Evolutionary conservation across 2,888 invertebrate species (phyloP).

Genomic region (Drosophila siamana): DNA sequence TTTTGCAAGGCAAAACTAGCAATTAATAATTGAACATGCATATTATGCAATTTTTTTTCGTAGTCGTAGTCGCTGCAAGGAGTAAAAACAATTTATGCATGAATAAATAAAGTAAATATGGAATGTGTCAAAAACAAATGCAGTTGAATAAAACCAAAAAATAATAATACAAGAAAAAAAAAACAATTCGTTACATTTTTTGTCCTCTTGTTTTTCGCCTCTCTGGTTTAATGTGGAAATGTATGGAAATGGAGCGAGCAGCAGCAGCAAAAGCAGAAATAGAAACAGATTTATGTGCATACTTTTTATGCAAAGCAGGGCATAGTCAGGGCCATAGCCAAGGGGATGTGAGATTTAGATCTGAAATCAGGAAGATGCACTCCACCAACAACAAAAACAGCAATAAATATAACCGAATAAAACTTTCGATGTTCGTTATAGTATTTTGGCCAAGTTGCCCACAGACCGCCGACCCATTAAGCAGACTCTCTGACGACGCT

Average conservation of each 20-base stretch:
- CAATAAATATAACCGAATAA: conserved; percentile 44
- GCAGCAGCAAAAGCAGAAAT: background rate
- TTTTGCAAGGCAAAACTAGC: conserved; percentile 3
- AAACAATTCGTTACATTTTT: conserved; percentile 16
- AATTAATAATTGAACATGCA: conserved; percentile 41
- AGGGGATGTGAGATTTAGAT: background rate
- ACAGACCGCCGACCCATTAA: conserved; percentile 5
- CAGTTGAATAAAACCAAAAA: conserved; percentile 30
- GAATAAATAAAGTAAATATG: conserved; percentile 53
- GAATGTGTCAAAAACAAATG: conserved; percentile 46
- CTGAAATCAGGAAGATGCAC: conserved; percentile 22
- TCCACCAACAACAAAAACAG: conserved; percentile 5
- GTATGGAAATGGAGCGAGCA: background rate
- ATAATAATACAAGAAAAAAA: too few relatives aligned
- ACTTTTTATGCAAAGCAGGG: conserved; percentile 20
- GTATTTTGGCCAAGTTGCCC: conserved; percentile 13
- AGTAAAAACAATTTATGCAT: conserved; percentile 41
- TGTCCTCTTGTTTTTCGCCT: too few relatives aligned
- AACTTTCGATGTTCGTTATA: conserved; percentile 38
- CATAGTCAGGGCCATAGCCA: conserved; percentile 2
- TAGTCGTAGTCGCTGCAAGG: conserved; percentile 2
- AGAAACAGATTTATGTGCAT: conserved; percentile 47
- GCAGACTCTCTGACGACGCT: conserved; percentile 51
- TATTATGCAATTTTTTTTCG: conserved; percentile 13
- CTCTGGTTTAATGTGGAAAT: background rate